A percentile compares a stretch with the other conserved stretches of the same genome.
These are phyloP conservation scores for Tringa solitaria DNA, from an alignment of 2,113 vertebrate genomes.

Conservation along the genomic window DNA sequence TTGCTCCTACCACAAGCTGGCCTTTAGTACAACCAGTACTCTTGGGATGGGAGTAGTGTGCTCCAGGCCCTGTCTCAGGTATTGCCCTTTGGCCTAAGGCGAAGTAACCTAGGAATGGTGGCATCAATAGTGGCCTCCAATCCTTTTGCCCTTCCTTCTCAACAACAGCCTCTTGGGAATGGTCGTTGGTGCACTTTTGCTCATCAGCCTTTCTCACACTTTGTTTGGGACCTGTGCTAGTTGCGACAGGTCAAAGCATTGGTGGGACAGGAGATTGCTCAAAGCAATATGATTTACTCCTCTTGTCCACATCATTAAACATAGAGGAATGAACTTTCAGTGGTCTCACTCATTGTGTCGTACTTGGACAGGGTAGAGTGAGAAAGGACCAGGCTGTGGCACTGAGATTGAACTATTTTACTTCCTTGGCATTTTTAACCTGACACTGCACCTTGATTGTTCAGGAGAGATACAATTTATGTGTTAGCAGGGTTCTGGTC, in stretches of 20 bases:
- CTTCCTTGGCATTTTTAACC: background rate
- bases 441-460: background rate
- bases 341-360: background rate
- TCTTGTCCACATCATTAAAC: background rate
- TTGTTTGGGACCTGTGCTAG: background rate
- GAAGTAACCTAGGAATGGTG: background rate
- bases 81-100: background rate
- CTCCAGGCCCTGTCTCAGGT: background rate
- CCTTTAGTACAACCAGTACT: background rate
- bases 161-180: background rate
- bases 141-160: background rate
- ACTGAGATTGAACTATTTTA: background rate
- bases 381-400: background rate
- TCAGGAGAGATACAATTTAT: background rate
- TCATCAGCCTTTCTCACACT: background rate
- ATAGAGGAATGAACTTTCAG: background rate
- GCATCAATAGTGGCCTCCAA: rapidly evolving
- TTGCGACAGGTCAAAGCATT: background rate
- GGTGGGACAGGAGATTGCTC: background rate
- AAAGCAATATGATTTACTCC: background rate
- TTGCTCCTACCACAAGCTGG: background rate
- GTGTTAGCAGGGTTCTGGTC: background rate
- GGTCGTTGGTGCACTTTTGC: rapidly evolving
- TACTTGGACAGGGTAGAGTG: background rate
- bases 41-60: background rate